Percentiles rank a stretch among this genome's conserved stretches.
These are phyloP conservation scores for Ypsolopha sequella DNA, from an alignment of 2,888 invertebrate species.

Conservation along the genomic window DNA sequence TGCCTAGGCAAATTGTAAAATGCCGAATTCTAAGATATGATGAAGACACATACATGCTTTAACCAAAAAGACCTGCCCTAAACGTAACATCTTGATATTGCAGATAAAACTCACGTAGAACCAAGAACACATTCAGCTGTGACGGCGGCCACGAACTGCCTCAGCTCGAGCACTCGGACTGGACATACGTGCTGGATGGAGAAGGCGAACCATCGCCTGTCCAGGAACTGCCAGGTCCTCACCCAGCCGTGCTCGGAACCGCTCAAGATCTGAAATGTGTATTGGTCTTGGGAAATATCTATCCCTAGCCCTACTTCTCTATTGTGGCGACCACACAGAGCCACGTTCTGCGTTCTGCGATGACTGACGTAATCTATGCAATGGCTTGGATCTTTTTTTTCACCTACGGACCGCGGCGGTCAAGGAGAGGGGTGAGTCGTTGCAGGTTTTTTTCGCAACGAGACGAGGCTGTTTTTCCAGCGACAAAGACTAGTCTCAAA, in stretches of 20 bases:
- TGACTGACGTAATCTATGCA: background rate
- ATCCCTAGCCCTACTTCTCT: too few relatives aligned
- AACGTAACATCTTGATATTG: background rate
- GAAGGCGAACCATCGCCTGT: constrained; percentile 47
- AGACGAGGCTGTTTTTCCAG: too few relatives aligned
- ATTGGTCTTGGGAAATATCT: background rate
- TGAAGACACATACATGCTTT: too few relatives aligned
- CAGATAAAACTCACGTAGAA: background rate
- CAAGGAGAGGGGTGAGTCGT: too few relatives aligned
- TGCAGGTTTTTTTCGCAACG: too few relatives aligned
- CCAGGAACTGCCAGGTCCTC: constrained; percentile 46
- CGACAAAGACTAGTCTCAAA: too few relatives aligned
- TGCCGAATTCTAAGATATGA: too few relatives aligned
- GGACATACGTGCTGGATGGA: constrained; percentile 44
- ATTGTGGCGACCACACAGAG: background rate
- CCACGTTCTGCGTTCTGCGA: background rate
- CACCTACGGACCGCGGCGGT: too few relatives aligned
- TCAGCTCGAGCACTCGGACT: constrained; percentile 35
- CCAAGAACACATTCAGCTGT: constrained; percentile 25
- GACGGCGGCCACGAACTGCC: constrained; percentile 24
- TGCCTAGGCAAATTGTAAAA: too few relatives aligned
- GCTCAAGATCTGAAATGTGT: constrained; percentile 30
- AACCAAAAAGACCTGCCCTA: background rate
- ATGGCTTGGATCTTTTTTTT: too few relatives aligned
- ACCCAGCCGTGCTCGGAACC: constrained; percentile 43